Evolutionary conservation across 2,888 invertebrate genomes (phyloP).

Genomic region (Scaptomyza reducta): DNA sequence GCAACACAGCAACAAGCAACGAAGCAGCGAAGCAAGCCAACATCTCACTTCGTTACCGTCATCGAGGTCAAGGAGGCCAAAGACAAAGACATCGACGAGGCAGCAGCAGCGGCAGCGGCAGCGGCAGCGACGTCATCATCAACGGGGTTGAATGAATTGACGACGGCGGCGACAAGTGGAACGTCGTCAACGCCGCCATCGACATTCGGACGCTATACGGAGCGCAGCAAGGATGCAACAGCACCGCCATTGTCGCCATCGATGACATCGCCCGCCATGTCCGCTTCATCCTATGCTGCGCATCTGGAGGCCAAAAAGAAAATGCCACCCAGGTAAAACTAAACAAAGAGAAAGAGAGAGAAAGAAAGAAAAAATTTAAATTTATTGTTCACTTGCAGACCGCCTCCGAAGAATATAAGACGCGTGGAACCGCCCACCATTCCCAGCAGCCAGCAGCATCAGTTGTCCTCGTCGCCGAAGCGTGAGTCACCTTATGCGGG

Average conservation of each 20-base stretch:
- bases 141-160: constrained; percentile 16
- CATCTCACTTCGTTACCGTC: constrained; percentile 91
- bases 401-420: constrained; percentile 88
- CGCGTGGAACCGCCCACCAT: constrained; percentile 86
- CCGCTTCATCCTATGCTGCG: constrained; percentile 83
- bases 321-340: constrained; percentile 87
- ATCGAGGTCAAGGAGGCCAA: constrained; percentile 93
- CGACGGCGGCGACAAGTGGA: constrained; percentile 7
- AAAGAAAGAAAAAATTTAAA: background rate
- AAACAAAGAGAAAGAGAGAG: background rate
- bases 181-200: constrained; percentile 63
- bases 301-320: constrained; percentile 87
- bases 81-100: constrained; percentile 73
- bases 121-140: background rate
- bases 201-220: constrained; percentile 81
- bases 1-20: constrained; percentile 8
- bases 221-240: constrained; percentile 78
- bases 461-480: constrained; percentile 82
- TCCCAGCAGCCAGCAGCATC: constrained; percentile 73
- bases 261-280: constrained; percentile 83
- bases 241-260: constrained; percentile 83
- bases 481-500: constrained; percentile 79
- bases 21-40: constrained; percentile 64
- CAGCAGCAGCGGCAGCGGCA: background rate
- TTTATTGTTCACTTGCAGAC: constrained; percentile 82